Percentiles rank a stretch among this genome's conserved stretches.
phyloP scores from a whole-genome alignment of 2,113 vertebrate genomes.

The Coryphaenoides rupestris region DNA sequence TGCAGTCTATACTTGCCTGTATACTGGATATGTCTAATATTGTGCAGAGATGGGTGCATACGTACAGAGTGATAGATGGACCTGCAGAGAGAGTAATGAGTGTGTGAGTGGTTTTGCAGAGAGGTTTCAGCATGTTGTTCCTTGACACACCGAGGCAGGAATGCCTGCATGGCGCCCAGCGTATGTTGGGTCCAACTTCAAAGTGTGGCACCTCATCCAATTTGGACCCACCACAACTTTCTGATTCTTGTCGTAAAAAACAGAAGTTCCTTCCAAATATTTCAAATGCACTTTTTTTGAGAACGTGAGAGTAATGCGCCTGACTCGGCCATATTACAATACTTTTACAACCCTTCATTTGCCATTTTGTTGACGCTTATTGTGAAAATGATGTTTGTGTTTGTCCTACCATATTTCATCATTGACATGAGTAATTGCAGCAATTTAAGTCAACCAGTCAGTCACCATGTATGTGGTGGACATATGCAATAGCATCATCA shows the following conservation, averaged over 20 bases:
- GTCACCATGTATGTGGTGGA: no score
- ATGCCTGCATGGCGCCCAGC: slow-evolving; percentile 9
- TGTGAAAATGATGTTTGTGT: no score
- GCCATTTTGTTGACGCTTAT: no score
- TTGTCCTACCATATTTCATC: no score
- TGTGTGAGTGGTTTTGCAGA: slow-evolving; percentile 1
- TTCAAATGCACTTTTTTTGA: neutral
- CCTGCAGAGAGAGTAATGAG: slow-evolving; percentile 6
- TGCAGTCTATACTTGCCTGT: no score
- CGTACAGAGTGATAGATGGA: neutral
- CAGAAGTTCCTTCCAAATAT: neutral
- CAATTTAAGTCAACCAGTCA: no score
- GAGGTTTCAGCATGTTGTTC: neutral
- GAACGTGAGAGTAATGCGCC: no score
- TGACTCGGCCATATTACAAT: no score
- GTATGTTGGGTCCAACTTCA: slow-evolving; percentile 11
- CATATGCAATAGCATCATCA: no score
- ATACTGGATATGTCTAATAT: no score
- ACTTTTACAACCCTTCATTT: no score
- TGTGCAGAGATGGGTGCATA: slow-evolving; percentile 6
- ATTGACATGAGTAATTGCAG: no score
- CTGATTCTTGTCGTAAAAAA: slow-evolving; percentile 3
- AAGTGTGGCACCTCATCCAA: slow-evolving; percentile 22
- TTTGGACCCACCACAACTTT: slow-evolving; percentile 17
- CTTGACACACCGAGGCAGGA: slow-evolving; percentile 9